Percentiles rank a stretch among this genome's conserved stretches.
Evolutionary conservation across 2,113 vertebrate species (phyloP).

Genomic region (Syrmaticus mikado): DNA sequence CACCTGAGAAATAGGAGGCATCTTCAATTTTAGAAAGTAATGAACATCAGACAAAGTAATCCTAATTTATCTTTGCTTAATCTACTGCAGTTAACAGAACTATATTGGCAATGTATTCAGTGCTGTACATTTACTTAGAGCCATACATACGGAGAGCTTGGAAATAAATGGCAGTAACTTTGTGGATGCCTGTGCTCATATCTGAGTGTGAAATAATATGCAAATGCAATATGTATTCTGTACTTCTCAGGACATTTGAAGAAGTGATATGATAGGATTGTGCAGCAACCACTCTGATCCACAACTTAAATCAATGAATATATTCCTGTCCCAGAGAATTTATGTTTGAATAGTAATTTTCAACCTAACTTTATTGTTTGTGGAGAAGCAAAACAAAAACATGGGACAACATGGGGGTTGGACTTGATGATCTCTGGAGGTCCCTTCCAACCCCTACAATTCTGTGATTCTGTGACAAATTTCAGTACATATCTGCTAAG

Average conservation of each 20-base stretch:
- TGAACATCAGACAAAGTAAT: conserved; percentile 38
- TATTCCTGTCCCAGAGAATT: conserved; percentile 3
- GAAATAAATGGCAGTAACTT: conserved; percentile 31
- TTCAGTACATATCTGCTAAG: background rate
- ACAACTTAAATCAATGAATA: conserved; percentile 17
- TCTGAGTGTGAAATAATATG: conserved; percentile 32
- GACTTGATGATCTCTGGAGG: too few species aligned
- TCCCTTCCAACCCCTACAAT: too few species aligned
- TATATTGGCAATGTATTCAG: background rate
- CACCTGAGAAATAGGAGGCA: conserved; percentile 35
- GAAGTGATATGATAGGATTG: conserved; percentile 3
- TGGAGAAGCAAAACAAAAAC: conserved; percentile 2
- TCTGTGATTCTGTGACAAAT: background rate
- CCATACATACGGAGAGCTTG: background rate
- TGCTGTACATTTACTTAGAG: conserved; percentile 9
- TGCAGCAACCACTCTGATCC: conserved; percentile 15
- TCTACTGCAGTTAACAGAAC: background rate
- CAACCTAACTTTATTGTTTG: conserved; percentile 6
- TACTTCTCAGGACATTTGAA: conserved; percentile 50
- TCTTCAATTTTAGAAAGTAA: conserved; percentile 50
- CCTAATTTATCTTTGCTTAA: conserved; percentile 26
- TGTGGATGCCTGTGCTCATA: conserved; percentile 1
- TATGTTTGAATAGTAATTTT: background rate
- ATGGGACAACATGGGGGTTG: background rate
- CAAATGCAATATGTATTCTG: conserved; percentile 13